Conservation (phyloP, 1,140 invertebrate species). For the Sitophilus oryzae region DNA sequence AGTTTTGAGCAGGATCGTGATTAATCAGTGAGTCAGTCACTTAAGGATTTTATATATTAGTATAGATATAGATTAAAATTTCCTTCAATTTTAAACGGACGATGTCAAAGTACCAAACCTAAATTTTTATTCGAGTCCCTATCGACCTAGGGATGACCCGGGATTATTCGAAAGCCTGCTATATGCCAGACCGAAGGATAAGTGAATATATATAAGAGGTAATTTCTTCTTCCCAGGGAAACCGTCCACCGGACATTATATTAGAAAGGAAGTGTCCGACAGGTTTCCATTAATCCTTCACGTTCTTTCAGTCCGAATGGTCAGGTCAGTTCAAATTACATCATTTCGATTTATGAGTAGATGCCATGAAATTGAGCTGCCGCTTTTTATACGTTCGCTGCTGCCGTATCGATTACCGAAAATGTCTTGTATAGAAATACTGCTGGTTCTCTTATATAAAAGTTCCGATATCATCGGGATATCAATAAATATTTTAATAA, state of each 20-base stretch:
- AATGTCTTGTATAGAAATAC: too few species aligned
- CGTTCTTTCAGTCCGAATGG: constrained; percentile 1
- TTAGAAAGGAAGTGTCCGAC: neutral
- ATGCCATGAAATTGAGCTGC: neutral
- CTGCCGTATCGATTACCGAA: too few species aligned
- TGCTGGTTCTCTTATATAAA: too few species aligned
- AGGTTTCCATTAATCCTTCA: neutral
- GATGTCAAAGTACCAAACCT: constrained; percentile 2
- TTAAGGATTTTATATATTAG: too few species aligned
- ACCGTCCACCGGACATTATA: neutral
- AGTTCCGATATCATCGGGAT: too few species aligned
- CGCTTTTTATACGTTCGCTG: too few species aligned
- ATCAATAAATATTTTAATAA: too few species aligned
- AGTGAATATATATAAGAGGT: constrained; percentile 7
- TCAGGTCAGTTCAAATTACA: neutral
- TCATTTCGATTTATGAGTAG: neutral
- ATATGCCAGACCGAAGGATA: neutral
- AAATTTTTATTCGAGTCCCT: neutral
- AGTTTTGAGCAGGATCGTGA: too few species aligned
- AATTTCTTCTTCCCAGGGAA: constrained; percentile 1
- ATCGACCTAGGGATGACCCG: neutral
- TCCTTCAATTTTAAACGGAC: constrained; percentile 1
- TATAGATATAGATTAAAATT: too few species aligned
- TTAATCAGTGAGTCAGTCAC: too few species aligned
- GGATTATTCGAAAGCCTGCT: constrained; percentile 5